Conservation (phyloP, 2,113 vertebrate species). For the Onychorhynchus coronatus region DNA sequence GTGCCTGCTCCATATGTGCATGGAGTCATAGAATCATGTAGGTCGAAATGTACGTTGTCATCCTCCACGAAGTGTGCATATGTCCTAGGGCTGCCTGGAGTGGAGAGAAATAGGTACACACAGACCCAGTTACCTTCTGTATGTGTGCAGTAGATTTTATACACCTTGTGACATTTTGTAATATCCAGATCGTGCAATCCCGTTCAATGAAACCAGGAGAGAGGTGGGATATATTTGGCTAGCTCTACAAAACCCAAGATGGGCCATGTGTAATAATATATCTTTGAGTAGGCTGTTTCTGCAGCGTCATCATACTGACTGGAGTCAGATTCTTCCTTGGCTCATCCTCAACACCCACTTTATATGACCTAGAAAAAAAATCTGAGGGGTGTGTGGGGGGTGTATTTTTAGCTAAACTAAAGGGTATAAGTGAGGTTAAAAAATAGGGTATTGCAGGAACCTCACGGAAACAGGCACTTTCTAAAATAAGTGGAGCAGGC, state of each 20-base stretch:
- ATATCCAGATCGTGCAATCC: slow-evolving; percentile 8
- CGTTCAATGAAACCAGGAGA: slow-evolving; percentile 51
- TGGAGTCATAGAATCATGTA: neutral
- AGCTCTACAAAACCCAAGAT: slow-evolving; percentile 61
- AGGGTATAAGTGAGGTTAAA: slow-evolving; percentile 68
- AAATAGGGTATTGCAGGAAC: slow-evolving; percentile 37
- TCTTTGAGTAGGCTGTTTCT: slow-evolving; percentile 72
- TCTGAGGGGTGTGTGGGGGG: slow-evolving; percentile 46
- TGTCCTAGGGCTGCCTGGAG: neutral
- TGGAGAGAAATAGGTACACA: neutral
- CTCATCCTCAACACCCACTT: slow-evolving; percentile 67
- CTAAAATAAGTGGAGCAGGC: neutral
- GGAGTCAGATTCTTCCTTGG: slow-evolving; percentile 79
- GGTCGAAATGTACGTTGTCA: neutral
- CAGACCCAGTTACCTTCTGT: neutral
- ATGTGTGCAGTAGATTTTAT: neutral
- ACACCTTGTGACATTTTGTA: neutral
- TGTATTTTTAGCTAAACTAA: slow-evolving; percentile 78
- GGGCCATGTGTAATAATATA: slow-evolving; percentile 74
- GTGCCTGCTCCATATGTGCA: neutral
- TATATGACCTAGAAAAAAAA: slow-evolving; percentile 78
- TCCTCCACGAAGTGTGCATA: neutral
- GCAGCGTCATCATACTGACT: slow-evolving; percentile 77
- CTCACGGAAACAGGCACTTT: neutral
- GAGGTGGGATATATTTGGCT: slow-evolving; percentile 64